Evolutionary conservation across 2,888 invertebrate species (phyloP).

Genomic region (Hedychridium roseum): DNA sequence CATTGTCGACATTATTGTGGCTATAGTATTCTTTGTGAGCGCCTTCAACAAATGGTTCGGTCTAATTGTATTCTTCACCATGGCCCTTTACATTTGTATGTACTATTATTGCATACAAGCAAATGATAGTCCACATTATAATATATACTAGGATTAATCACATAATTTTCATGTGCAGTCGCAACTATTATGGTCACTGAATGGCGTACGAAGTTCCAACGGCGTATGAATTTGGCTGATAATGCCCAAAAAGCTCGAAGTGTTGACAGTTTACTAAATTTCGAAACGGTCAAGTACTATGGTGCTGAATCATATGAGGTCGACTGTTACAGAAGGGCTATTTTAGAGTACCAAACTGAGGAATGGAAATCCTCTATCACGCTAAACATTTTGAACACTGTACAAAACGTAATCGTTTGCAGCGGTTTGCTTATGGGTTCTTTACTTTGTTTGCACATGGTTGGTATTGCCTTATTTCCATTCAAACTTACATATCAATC

Average conservation of each 20-base stretch:
- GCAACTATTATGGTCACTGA: constrained; percentile 92
- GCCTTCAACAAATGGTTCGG: constrained; percentile 95
- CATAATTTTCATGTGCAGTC: constrained; percentile 66
- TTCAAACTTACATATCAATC: no score
- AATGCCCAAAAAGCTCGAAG: constrained; percentile 91
- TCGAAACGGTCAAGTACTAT: constrained; percentile 99
- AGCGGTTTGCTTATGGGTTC: constrained; percentile 86
- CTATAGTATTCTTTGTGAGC: constrained; percentile 86
- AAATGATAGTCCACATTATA: constrained; percentile 8
- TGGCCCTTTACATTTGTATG: constrained; percentile 92
- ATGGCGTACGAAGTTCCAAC: constrained; percentile 95
- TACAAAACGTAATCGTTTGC: constrained; percentile 91
- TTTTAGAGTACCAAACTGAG: constrained; percentile 85
- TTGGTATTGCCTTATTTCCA: constrained; percentile 54
- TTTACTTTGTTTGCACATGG: constrained; percentile 87
- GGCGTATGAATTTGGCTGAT: constrained; percentile 93
- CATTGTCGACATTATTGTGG: constrained; percentile 89
- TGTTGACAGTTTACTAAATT: constrained; percentile 96
- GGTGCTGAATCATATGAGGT: constrained; percentile 94
- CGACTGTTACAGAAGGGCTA: constrained; percentile 82
- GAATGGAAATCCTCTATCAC: constrained; percentile 90
- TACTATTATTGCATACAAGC: constrained; percentile 32
- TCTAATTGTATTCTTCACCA: constrained; percentile 91
- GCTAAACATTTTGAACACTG: constrained; percentile 86
- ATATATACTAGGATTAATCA: constrained; percentile 7